Evolutionary conservation across 1,140 invertebrate species (phyloP), one percentile per base, ranked within the genome.

Genomic region (Globodera rostochiensis): DNA sequence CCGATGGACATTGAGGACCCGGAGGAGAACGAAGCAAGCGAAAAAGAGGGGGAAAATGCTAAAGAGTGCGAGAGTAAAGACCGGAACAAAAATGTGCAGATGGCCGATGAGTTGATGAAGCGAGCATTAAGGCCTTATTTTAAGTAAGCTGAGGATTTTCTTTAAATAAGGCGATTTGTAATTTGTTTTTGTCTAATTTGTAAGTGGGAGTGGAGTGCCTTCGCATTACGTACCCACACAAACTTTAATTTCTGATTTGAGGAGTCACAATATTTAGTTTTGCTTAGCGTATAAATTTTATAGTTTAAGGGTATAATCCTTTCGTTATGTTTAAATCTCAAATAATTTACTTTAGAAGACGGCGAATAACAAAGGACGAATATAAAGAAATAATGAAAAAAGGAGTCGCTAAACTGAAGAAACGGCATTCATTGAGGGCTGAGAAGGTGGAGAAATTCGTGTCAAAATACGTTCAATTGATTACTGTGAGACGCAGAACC

Each of bases 331-430:
- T 0, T 0, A 3, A 36, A 36, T 1, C 36, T 36, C 36, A 36
- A 36, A 36, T 50, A 57, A n/a, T 47, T 7, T 53, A 25, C 76
- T 82, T 82, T 21, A 82, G 81, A 25, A 84, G 82, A 57, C 67
- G 83, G 76, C 66, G 45, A 53, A 84, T 82, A 21, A 53, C 81
- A 11, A 82, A 82, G 47, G 81, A 82, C 4, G 81, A 82, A 70
- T 82, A 82, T 25, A 82, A 82, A 73, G 83, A 82, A 15, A 82
- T 82, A 15, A 82, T 82, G 81, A 82, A 84, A 45, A 84, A 82
- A 67, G 81, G 81, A 8, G 81, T 82, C 13, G 50, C 46, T 6
- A 82, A 82, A 69, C 36, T 82, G 21, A 67, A 79, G 36, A 73
- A 82, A 45, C 46, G 79, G 25, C 25, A 80, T 25, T 70, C 60